These are phyloP conservation scores for Gymnosoma rotundatum DNA, from an alignment of 2,888 invertebrate genomes.

Conservation along the genomic window DNA sequence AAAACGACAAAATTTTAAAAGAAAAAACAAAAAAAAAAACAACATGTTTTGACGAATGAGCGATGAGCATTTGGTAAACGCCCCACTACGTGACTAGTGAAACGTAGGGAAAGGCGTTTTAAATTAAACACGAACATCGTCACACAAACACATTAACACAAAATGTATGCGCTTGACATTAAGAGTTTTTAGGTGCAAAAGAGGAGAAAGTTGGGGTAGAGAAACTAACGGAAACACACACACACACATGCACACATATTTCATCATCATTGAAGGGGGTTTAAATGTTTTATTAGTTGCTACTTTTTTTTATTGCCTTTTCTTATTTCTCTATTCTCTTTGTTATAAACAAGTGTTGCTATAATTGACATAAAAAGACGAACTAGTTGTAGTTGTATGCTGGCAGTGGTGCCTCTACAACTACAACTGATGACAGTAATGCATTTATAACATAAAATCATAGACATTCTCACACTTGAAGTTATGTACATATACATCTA, in stretches of 20 bases:
- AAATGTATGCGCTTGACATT: background rate
- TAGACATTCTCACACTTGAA: conserved; percentile 28
- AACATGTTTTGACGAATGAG: conserved; percentile 55
- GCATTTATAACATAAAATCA: conserved; percentile 63
- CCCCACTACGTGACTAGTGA: conserved; percentile 80
- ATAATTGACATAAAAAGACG: conserved; percentile 59
- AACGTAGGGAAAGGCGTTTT: conserved; percentile 77
- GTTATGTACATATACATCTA: background rate
- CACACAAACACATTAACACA: conserved; percentile 3
- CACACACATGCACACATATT: conserved; percentile 14
- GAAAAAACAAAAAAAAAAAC: conserved; percentile 43
- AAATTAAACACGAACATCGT: conserved; percentile 31
- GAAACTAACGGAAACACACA: conserved; percentile 6
- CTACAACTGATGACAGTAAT: conserved; percentile 67
- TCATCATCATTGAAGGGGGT: conserved; percentile 41
- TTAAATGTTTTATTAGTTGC: conserved; percentile 48
- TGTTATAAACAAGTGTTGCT: conserved; percentile 19
- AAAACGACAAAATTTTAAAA: conserved; percentile 46
- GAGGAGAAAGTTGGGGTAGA: background rate
- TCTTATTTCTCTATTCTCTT: background rate
- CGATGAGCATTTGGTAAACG: conserved; percentile 73
- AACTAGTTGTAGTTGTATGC: conserved; percentile 29
- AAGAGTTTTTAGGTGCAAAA: background rate
- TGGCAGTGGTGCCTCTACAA: conserved; percentile 39
- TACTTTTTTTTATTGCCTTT: conserved; percentile 16